Base-by-base conservation (phyloP, 2,113 vertebrate genomes). In the Lampris incognitus region DNA sequence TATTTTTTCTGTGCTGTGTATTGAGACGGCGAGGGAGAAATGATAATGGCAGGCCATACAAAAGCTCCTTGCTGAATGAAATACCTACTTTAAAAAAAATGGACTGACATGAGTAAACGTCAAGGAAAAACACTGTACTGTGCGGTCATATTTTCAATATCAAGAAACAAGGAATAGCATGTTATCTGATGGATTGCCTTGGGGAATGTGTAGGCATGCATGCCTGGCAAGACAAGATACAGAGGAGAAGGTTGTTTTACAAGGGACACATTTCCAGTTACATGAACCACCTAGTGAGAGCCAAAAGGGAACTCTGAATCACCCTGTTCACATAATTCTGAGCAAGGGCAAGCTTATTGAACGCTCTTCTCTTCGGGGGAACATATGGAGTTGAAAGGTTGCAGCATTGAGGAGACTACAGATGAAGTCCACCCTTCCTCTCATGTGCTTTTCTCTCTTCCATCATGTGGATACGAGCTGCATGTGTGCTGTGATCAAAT, bases 141-240 rank as follows among this genome's bases (percentile, higher is more conserved):
- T 7, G 41, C 58, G 13, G 62, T 4, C 62, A 13, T 52, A 36
- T 2, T 66, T 72, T 66, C 41, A 57, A 63, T 74, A 74, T 55
- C 36, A 6, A 54, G 41, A 0, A 9, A 7, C 44, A 73, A 54
- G 60, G 1, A 61, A 71, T 57, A 13, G 37, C 2, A 55, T 24
- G n/a, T 41, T 70, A 42, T 38, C 51, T 52, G 39, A 1, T 73
- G 40, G 24, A 73, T 58, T 66, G 51, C 62, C 13, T 62, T 51
- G 41, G 36, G 2, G 13, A 64, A 70, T 9, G 11, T 3, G 11
- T 52, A 10, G 50, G 9, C 8, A 10, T 52, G 50, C 9, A 52
- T 6, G 8, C 50, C 8, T 9, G 9, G 50, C 50, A 37, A 56
- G 24, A 58, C 61, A 46, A 2, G 7, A 46, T 7, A 46, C 44